Conservation (phyloP, 2,797 vertebrate species). For the Chelon labrosus region DNA sequence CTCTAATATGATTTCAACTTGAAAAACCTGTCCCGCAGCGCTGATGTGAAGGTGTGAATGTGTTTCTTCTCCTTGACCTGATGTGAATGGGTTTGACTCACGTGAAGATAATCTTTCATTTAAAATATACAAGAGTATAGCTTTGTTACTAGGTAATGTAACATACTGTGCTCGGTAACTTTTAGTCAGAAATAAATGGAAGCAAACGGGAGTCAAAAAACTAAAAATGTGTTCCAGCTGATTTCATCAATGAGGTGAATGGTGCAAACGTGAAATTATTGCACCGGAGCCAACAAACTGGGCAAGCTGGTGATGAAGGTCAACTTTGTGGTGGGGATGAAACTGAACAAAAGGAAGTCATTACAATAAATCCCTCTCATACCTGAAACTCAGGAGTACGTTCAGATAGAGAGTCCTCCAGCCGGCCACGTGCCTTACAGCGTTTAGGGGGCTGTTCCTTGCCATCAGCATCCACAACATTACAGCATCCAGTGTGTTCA, state of each 20-base stretch:
- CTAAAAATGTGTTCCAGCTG: background rate
- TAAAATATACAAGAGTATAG: background rate
- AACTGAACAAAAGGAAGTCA: too few relatives aligned
- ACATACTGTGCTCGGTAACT: background rate
- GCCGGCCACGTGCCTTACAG: too few relatives aligned
- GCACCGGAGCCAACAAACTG: too few relatives aligned
- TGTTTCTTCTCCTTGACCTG: background rate
- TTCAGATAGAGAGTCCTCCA: too few relatives aligned
- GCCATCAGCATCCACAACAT: too few relatives aligned
- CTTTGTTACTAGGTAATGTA: too few relatives aligned
- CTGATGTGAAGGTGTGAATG: background rate
- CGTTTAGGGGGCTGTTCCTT: too few relatives aligned
- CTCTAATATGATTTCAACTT: background rate
- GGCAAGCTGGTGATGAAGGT: too few relatives aligned
- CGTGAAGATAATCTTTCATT: background rate
- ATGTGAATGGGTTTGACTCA: background rate
- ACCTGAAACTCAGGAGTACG: too few relatives aligned
- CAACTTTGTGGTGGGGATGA: too few relatives aligned
- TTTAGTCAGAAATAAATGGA: background rate
- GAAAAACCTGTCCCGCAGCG: background rate
- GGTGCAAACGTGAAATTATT: background rate
- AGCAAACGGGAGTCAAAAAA: slow-evolving; percentile 3
- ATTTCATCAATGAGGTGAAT: background rate
- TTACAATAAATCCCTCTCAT: too few relatives aligned
- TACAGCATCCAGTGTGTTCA: too few relatives aligned